Conservation (phyloP, 2,888 invertebrate genomes). For the Caenorhabditis japonica region DNA sequence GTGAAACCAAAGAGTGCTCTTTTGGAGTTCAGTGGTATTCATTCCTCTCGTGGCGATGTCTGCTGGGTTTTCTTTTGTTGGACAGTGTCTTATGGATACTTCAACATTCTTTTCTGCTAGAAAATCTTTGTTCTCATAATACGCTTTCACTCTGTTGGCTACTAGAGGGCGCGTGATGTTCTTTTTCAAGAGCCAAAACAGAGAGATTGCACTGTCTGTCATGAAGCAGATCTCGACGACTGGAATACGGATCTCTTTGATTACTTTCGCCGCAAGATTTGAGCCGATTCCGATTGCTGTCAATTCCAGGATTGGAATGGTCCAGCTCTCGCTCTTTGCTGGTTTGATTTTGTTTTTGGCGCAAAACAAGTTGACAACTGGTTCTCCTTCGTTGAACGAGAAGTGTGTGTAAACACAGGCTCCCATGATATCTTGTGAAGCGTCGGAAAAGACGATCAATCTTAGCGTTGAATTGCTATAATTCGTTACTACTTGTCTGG, state of each 20-base stretch:
- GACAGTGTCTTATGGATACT: neutral
- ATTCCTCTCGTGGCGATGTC: constrained; percentile 50
- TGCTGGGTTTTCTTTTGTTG: constrained; percentile 69
- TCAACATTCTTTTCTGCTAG: too few species aligned
- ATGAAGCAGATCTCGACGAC: neutral
- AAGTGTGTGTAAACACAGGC: too few species aligned
- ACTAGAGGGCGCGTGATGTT: neutral
- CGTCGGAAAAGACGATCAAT: neutral
- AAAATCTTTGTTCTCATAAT: neutral
- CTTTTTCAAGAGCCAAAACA: constrained; percentile 3
- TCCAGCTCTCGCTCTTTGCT: neutral
- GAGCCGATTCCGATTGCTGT: neutral
- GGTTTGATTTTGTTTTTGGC: constrained; percentile 8
- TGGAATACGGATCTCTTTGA: neutral
- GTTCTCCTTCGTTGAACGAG: too few species aligned
- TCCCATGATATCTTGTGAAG: too few species aligned
- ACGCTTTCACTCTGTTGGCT: neutral
- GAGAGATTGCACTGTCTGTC: neutral
- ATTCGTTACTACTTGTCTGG: neutral
- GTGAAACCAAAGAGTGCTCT: neutral
- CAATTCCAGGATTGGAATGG: constrained; percentile 17
- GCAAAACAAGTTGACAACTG: neutral
- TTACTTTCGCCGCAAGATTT: neutral
- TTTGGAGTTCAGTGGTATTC: neutral
- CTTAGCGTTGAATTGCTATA: neutral